phyloP scores from a whole-genome alignment of 2,888 invertebrate species.

The Ectemnius cavifrons region DNA sequence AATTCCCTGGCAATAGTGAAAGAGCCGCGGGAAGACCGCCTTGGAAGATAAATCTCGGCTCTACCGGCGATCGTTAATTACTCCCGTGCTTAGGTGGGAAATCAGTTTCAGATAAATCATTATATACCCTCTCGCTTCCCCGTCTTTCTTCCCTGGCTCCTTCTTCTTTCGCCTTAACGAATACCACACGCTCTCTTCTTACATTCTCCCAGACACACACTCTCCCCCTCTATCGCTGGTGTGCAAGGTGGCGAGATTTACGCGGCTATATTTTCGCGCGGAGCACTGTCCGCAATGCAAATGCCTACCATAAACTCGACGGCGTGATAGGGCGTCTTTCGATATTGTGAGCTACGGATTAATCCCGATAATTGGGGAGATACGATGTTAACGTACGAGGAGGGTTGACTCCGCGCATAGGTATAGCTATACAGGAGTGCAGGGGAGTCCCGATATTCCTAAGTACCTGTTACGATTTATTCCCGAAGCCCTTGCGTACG shows the following conservation, averaged over 20 bases:
- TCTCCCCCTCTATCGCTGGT: constrained; percentile 12
- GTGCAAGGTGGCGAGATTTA: constrained; percentile 43
- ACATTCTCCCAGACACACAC: not conserved
- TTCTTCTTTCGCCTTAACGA: not conserved
- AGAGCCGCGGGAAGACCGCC: constrained; percentile 27
- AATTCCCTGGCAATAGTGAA: constrained; percentile 45
- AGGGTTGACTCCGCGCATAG: no score
- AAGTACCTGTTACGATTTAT: no score
- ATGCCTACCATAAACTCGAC: constrained; percentile 37
- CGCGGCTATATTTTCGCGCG: constrained; percentile 38
- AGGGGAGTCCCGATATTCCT: no score
- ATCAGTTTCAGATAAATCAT: constrained; percentile 64
- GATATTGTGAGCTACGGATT: constrained; percentile 42
- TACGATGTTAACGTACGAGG: constrained; percentile 32
- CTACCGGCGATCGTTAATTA: constrained; percentile 60
- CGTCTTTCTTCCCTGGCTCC: not conserved
- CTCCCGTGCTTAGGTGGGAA: constrained; percentile 59
- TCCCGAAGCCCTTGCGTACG: no score
- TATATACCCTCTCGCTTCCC: constrained; percentile 26
- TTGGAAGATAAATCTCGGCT: constrained; percentile 55
- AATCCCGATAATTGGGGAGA: constrained; percentile 53
- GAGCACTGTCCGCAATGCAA: constrained; percentile 36
- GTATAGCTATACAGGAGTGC: no score
- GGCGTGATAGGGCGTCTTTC: constrained; percentile 36
- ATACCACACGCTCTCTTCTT: not conserved